Percentiles rank a stretch among this genome's conserved stretches.
phyloP scores from a whole-genome alignment of 2,797 vertebrate species.

The Miichthys miiuy region DNA sequence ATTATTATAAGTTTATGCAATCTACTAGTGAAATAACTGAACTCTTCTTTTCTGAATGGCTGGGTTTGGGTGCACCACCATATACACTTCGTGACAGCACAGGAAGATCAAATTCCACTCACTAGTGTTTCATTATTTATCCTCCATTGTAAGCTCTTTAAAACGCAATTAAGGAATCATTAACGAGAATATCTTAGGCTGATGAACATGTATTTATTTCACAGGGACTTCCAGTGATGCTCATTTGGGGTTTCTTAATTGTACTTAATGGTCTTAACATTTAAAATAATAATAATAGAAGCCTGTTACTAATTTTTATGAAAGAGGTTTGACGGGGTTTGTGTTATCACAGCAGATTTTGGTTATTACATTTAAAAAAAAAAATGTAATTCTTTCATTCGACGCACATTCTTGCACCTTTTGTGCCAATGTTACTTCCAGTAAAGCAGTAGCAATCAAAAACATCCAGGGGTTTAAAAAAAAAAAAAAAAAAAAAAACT shows the following conservation, averaged over 20 bases:
- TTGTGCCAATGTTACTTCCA: background rate
- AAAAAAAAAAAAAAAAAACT: slow-evolving; percentile 31
- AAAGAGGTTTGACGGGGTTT: background rate
- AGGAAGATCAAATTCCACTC: background rate
- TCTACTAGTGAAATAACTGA: background rate
- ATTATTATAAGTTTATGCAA: no score
- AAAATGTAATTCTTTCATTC: background rate
- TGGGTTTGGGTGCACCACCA: no score
- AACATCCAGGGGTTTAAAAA: no score
- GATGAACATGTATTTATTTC: background rate
- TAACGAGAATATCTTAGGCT: background rate
- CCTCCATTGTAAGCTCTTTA: background rate
- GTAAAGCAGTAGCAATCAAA: rapidly evolving
- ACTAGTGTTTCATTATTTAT: background rate
- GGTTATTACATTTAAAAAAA: no score
- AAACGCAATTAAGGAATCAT: background rate
- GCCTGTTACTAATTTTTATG: background rate
- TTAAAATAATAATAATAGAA: background rate
- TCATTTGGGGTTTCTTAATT: background rate
- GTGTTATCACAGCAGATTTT: background rate
- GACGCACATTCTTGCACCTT: background rate
- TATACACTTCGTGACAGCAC: background rate
- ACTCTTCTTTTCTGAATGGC: background rate
- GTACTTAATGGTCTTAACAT: background rate
- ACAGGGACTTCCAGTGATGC: background rate